Percentiles rank a stretch among this genome's conserved stretches.
phyloP scores from a whole-genome alignment of 2,113 vertebrate genomes.

The Casuarius casuarius region DNA sequence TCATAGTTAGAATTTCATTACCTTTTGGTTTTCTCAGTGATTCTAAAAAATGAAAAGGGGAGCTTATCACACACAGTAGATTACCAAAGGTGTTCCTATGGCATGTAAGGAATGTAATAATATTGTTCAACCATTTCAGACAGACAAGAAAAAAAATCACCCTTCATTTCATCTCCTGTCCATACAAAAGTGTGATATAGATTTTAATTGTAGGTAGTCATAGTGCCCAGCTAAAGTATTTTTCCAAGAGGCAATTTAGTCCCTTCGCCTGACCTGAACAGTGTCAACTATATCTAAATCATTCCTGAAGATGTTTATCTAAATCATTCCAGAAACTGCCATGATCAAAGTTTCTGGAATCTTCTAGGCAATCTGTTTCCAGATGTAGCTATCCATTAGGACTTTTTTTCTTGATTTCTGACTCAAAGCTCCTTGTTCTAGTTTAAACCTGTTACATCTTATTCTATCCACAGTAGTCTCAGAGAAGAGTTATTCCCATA shows the following conservation, averaged over 20 bases:
- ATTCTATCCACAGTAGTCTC: not conserved
- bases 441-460: not conserved
- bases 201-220: not conserved
- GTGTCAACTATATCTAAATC: not conserved
- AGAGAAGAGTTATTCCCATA: not conserved
- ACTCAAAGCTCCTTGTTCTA: not conserved
- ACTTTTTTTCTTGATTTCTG: not conserved
- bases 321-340: not conserved
- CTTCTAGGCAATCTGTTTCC: not conserved
- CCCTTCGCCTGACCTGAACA: not conserved
- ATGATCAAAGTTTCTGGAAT: not conserved
- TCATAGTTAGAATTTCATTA: not conserved
- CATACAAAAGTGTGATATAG: not conserved
- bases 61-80: not conserved
- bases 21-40: not conserved
- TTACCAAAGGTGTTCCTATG: not conserved
- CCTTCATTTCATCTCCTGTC: not conserved
- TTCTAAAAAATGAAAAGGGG: not conserved
- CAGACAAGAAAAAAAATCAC: accelerated
- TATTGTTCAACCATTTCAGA: not conserved
- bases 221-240: not conserved
- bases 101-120: not conserved
- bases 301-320: not conserved
- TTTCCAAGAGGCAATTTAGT: not conserved
- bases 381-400: not conserved